Evolutionary conservation across 2,888 invertebrate species (phyloP), one percentile per base, ranked within the genome.

Genomic region (Caenorhabditis panamensis): DNA sequence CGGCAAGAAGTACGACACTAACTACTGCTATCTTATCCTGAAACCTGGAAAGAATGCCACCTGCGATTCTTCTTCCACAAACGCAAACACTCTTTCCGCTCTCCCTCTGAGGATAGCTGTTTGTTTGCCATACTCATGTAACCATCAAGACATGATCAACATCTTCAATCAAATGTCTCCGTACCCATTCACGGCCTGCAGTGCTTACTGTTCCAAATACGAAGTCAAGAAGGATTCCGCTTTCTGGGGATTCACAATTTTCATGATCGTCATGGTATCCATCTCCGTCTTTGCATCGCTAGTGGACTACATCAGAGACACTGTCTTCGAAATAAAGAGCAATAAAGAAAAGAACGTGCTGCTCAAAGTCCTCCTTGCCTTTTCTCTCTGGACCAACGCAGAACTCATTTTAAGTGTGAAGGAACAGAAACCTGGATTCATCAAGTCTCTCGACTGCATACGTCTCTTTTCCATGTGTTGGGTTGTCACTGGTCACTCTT

Each of bases 401-500:
- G 67, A 53, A 3, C 20, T 56, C 5, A 49, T 84, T 13, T 37
- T 82, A 18, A 73, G 79, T 0, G 79, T 79, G 4, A 73, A 66
- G 36, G 64, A 79, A 20, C 79, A 73, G 9, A 76, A 81, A 47
- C 54, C 63, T 2, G 86, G 84, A 28, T 80, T 84, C 47, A 86
- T 87, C 44, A 75, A 79, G 11, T 84, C 76, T 9, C 49, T 87
- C 22, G 82, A 87, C 53, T 87, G 86, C 47, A 86, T 87, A 13
- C 75, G 87, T n/a, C 76, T 83, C 59, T 61, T 87, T 26, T 87
- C 87, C 3, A 87, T 87, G 75, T 36, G 69, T 11, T 88, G 88
- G 87, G 86, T 88, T 13, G 81, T 84, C 9, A 51, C 82, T 28
- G 85, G 83, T 11, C 83, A 85, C 51, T 44, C 73, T 13, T 22